These are phyloP conservation scores for Melanotaenia maccullochi DNA, from an alignment of 2,797 vertebrate species.

Conservation along the genomic window DNA sequence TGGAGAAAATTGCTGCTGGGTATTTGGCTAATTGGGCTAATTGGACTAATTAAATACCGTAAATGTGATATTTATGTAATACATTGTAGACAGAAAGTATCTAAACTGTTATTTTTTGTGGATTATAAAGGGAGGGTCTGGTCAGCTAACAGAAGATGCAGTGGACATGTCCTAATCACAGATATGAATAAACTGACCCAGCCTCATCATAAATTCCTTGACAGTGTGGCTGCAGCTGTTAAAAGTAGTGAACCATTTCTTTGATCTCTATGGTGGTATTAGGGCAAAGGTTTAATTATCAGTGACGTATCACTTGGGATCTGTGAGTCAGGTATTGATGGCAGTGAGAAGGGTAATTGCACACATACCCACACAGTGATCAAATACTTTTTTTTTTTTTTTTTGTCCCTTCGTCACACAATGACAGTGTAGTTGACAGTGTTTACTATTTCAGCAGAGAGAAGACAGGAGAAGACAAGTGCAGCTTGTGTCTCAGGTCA, in stretches of 20 bases:
- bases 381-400: slow-evolving; percentile 17
- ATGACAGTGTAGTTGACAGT: slow-evolving; percentile 85
- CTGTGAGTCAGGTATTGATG: slow-evolving; percentile 42
- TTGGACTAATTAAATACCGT: not conserved
- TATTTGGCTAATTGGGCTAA: not conserved
- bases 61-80: not conserved
- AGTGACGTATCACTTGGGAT: slow-evolving; percentile 51
- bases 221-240: slow-evolving; percentile 2
- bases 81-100: not conserved
- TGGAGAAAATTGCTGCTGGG: not conserved
- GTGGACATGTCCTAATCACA: not conserved
- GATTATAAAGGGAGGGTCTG: not conserved
- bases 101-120: not conserved
- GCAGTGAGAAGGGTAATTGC: slow-evolving; percentile 38
- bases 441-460: slow-evolving; percentile 89
- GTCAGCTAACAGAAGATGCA: slow-evolving; percentile 4
- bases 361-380: slow-evolving; percentile 36
- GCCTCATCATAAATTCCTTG: slow-evolving; percentile 19
- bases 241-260: slow-evolving; percentile 47
- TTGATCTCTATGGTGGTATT: slow-evolving; percentile 48
- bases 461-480: slow-evolving; percentile 90
- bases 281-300: slow-evolving; percentile 51
- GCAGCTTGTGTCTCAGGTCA: slow-evolving; percentile 90
- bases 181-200: not conserved
- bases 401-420: slow-evolving; percentile 62